Evolutionary conservation across 1,140 invertebrate species (phyloP), one percentile per base, ranked within the genome.

Genomic region (Mamestra configurata): DNA sequence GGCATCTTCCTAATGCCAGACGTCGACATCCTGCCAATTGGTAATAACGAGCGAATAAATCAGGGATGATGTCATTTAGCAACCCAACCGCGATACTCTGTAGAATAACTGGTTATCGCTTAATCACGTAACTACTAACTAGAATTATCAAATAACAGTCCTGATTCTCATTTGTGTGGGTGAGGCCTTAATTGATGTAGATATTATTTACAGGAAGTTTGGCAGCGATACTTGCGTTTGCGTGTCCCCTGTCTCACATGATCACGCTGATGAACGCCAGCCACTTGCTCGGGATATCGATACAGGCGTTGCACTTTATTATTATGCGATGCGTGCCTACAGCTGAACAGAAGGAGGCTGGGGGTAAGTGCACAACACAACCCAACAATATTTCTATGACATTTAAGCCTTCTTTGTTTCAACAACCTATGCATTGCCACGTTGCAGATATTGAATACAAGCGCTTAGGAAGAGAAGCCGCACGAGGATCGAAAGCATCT

Each of bases 201-300:
- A n/a, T n/a, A 51, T 64, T 46, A 70, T 35, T 95, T 95, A 82
- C 86, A 96, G 96, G 96, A 72, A 97, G 96, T 83, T 85, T 97
- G 73, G 95, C 96, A 66, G 96, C 96, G 46, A 97, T 97, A 83
- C 85, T 97, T 76, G 96, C 96, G 1, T 97, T 97, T 84, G 96
- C 96, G 13, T 97, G 96, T 87, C 96, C 96, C 0, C 80, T 97
- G 79, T 90, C 93, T 3, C 95, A 95, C 76, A 93, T 95, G 92
- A 95, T 95, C 81, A 95, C 94, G 18, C 79, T 95, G 55, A 95
- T 95, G 89, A 95, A 95, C 66, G 95, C 92, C 4, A 95, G 95
- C 68, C 95, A 95, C 81, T 86, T 95, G 72, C 82, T 95, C 27
- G 91, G 93, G 11, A 94, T 95, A 80, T 85, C 89, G 4, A 91